phyloP scores from a whole-genome alignment of 2,797 vertebrate genomes.

The Bradypodion pumilum region DNA sequence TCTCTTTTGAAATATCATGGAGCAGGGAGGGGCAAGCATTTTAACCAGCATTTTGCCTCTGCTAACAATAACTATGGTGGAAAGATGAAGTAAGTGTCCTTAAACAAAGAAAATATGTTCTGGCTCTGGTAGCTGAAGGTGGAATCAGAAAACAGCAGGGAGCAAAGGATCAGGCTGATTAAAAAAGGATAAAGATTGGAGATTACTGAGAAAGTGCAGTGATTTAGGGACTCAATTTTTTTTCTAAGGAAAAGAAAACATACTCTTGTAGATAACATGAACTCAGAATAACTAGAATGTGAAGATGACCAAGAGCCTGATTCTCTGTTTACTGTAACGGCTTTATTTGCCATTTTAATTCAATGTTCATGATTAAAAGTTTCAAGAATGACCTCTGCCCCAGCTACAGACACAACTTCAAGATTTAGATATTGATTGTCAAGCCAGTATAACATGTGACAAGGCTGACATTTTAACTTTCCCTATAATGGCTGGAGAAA shows the following conservation, averaged over 20 bases:
- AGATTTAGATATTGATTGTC: too few relatives aligned
- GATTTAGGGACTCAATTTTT: neutral
- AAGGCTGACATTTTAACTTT: too few relatives aligned
- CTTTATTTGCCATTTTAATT: neutral
- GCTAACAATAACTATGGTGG: neutral
- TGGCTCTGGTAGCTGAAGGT: neutral
- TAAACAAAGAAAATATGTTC: neutral
- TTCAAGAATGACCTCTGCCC: too few relatives aligned
- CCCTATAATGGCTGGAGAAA: too few relatives aligned
- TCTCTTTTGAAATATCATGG: neutral
- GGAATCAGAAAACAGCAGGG: neutral
- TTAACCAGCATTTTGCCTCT: neutral
- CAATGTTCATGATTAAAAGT: neutral
- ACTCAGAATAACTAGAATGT: neutral
- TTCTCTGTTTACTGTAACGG: neutral
- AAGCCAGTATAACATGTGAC: too few relatives aligned
- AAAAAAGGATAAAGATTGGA: neutral
- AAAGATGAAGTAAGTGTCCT: neutral
- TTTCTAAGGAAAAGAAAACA: neutral
- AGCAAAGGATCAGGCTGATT: neutral
- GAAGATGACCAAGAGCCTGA: neutral
- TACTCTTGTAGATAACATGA: neutral
- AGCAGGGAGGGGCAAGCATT: neutral
- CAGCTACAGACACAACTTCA: too few relatives aligned
- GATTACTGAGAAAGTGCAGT: neutral